Conservation (phyloP, 2,888 invertebrate genomes). For the Caenorhabditis zanzibari region DNA sequence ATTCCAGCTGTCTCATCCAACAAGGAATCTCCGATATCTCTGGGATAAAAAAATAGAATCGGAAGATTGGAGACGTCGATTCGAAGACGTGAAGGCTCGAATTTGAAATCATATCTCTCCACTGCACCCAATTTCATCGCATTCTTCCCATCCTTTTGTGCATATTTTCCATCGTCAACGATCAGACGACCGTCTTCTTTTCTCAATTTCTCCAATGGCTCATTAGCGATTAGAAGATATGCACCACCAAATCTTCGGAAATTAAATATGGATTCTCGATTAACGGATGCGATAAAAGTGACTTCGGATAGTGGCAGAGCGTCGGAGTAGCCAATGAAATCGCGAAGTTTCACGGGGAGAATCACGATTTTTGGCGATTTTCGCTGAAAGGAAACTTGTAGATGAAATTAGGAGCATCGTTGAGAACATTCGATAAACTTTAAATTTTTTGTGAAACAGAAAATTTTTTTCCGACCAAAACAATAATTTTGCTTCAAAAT, state of each 20-base stretch:
- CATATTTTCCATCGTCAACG: constrained; percentile 52
- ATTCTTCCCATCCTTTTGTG: constrained; percentile 37
- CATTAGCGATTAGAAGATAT: constrained; percentile 47
- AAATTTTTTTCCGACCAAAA: no score
- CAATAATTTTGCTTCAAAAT: neutral
- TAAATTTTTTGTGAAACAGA: no score
- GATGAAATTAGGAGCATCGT: no score
- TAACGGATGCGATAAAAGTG: constrained; percentile 53
- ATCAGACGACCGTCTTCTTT: constrained; percentile 53
- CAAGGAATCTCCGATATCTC: constrained; percentile 11
- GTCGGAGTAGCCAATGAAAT: constrained; percentile 46
- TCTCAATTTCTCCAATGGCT: constrained; percentile 50
- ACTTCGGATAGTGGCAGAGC: constrained; percentile 35
- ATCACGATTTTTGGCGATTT: constrained; percentile 55
- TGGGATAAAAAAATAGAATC: constrained; percentile 41
- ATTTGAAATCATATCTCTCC: constrained; percentile 65
- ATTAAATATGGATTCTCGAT: constrained; percentile 49
- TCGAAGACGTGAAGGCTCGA: constrained; percentile 46
- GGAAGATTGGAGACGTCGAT: constrained; percentile 26
- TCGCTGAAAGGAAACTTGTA: constrained; percentile 21
- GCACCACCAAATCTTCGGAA: constrained; percentile 52
- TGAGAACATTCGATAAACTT: no score
- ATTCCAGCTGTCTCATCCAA: constrained; percentile 19
- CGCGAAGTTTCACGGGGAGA: constrained; percentile 36
- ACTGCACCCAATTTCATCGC: constrained; percentile 44